Percentiles rank a stretch among this genome's conserved stretches.
Conservation (phyloP, 2,888 invertebrate species). For the Tipula helvola region DNA sequence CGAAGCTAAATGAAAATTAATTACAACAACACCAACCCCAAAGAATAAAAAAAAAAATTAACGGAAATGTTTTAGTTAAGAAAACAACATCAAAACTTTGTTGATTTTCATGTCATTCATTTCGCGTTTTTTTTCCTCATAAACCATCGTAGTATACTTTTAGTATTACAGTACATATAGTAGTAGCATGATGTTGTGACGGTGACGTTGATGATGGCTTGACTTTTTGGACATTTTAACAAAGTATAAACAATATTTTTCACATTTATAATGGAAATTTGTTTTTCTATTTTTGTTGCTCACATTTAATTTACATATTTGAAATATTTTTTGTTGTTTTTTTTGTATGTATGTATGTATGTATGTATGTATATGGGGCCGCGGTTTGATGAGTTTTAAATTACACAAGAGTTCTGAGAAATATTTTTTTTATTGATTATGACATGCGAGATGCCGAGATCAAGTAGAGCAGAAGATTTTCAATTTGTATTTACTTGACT, state of each 20-base stretch:
- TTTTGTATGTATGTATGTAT: too few relatives aligned
- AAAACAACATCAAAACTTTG: neutral
- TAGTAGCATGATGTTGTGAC: neutral
- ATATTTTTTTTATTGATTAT: neutral
- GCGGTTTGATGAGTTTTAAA: neutral
- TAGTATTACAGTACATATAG: neutral
- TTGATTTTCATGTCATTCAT: neutral
- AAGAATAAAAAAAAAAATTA: neutral
- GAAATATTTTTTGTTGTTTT: neutral
- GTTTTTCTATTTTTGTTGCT: neutral
- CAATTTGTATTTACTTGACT: neutral
- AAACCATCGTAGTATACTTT: neutral
- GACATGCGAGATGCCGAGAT: neutral
- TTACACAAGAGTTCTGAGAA: neutral
- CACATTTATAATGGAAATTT: neutral
- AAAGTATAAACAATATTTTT: neutral
- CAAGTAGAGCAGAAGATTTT: neutral
- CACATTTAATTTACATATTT: neutral
- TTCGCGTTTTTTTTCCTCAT: neutral
- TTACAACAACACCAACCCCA: neutral
- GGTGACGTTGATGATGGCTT: neutral
- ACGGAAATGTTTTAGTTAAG: constrained; percentile 4
- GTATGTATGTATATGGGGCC: too few relatives aligned
- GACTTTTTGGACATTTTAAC: constrained; percentile 4
- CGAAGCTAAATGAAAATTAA: neutral